Base-by-base conservation (phyloP, 2,888 invertebrate genomes). In the Oithona nana region DNA sequence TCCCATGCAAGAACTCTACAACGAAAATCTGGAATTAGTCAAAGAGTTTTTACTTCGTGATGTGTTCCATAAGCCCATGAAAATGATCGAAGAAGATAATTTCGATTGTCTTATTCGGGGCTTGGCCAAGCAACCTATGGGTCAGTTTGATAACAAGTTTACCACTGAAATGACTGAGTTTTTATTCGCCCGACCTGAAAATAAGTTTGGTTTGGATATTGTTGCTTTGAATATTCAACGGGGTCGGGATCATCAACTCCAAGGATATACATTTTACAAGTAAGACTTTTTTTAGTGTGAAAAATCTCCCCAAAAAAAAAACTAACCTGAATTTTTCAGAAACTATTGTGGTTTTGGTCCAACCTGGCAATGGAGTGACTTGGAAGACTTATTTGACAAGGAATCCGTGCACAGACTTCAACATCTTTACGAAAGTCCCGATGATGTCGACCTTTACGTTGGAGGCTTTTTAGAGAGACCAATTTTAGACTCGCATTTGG, bases 391-490 rank as follows among this genome's bases (percentile, higher is more conserved):
- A 16, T 57, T 61, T 20, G 28, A 55, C 1, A 6, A 16, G 11
- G 28, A 2, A 16, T 1, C 24, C 2, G 55, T 61, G 20, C 29
- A 52, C 1, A 29, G 31, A 13, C 4, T 61, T 1, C 28, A n/a
- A 4, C 28, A n/a, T 3, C 20, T 57, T n/a, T 61, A 61, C 51
- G 13, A 54, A 28, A n/a, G 28, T n/a, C 52, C 54, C n/a, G 61
- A 29, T n/a, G 61, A 61, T 28, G 51, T 61, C n/a, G 61, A 61
- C 29, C 51, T 61, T n/a, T 49, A 61, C 29, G 30, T 61, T 51
- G 61, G 61, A 20, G 51, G 49, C 8, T 20, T 28, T 4, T 29
- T 61, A 55, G 61, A 61, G 28, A 29, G 16, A 29, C 28, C 61
- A n/a, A 3, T 31, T 1, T 22, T 22, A 16, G 55, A 29, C 3